Percentiles rank a stretch among this genome's conserved stretches.
Conservation (phyloP, 2,113 vertebrate genomes). For the Dasyprocta punctata region DNA sequence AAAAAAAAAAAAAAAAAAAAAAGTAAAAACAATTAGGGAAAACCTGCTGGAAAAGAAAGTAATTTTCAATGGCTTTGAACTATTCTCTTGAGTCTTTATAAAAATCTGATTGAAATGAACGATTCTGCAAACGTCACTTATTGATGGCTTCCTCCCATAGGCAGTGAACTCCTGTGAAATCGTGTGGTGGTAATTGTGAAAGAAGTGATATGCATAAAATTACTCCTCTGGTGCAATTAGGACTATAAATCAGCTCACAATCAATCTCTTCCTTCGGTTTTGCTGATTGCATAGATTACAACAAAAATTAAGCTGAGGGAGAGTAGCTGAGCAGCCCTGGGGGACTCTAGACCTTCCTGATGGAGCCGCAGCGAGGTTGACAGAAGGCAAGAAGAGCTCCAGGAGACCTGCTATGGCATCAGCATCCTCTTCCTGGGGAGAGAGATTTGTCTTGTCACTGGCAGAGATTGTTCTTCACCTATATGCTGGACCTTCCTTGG, state of each 20-base stretch:
- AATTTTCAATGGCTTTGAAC: slow-evolving; percentile 84
- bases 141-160: slow-evolving; percentile 81
- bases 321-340: neutral
- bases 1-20: too few species aligned
- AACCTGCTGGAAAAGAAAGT: slow-evolving; percentile 81
- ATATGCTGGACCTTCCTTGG: neutral
- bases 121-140: slow-evolving; percentile 87
- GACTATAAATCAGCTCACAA: slow-evolving; percentile 95
- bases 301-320: slow-evolving; percentile 12
- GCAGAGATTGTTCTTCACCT: neutral
- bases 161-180: slow-evolving; percentile 85
- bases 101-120: slow-evolving; percentile 87
- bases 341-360: neutral
- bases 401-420: neutral
- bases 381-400: neutral
- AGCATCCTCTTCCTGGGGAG: neutral
- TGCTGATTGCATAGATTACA: slow-evolving; percentile 72
- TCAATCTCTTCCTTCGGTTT: slow-evolving; percentile 91
- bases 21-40: slow-evolving; percentile 55
- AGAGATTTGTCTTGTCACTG: neutral
- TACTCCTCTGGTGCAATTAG: slow-evolving; percentile 92
- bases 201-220: slow-evolving; percentile 98
- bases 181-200: slow-evolving; percentile 92
- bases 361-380: neutral
- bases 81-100: slow-evolving; percentile 85